Percentiles rank a stretch among this genome's conserved stretches.
phyloP scores from a whole-genome alignment of 2,113 vertebrate genomes.

The Cairina moschata region DNA sequence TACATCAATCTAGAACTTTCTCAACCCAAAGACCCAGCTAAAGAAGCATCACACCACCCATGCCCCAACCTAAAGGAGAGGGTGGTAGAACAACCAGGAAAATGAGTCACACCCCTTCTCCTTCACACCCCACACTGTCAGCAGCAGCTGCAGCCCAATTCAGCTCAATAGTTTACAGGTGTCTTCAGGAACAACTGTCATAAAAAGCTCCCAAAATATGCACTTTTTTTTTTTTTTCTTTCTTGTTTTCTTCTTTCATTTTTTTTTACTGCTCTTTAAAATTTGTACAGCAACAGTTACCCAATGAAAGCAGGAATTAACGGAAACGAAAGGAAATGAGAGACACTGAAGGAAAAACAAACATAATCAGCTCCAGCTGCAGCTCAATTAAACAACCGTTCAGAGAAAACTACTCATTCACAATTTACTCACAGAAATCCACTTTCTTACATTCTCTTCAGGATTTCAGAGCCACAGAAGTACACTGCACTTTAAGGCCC shows the following conservation, averaged over 20 bases:
- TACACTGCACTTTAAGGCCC: neutral
- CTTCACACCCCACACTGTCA: neutral
- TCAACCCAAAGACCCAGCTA: neutral
- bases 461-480: neutral
- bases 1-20: neutral
- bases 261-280: conserved; percentile 10
- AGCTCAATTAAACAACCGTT: conserved; percentile 53
- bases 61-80: neutral
- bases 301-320: conserved; percentile 62
- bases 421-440: conserved; percentile 28
- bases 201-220: conserved; percentile 38
- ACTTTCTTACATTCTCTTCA: conserved; percentile 24
- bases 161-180: conserved; percentile 54
- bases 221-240: neutral
- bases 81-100: neutral
- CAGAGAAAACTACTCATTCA: conserved; percentile 41
- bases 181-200: conserved; percentile 42
- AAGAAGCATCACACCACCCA: neutral
- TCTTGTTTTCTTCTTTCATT: neutral
- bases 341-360: conserved; percentile 60
- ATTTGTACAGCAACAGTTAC: conserved; percentile 54
- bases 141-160: conserved; percentile 41
- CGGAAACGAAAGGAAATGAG: conserved; percentile 67
- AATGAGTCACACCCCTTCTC: conserved; percentile 28
- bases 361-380: conserved; percentile 72